phyloP scores from a whole-genome alignment of 2,113 vertebrate species.

The Sander vitreus region DNA sequence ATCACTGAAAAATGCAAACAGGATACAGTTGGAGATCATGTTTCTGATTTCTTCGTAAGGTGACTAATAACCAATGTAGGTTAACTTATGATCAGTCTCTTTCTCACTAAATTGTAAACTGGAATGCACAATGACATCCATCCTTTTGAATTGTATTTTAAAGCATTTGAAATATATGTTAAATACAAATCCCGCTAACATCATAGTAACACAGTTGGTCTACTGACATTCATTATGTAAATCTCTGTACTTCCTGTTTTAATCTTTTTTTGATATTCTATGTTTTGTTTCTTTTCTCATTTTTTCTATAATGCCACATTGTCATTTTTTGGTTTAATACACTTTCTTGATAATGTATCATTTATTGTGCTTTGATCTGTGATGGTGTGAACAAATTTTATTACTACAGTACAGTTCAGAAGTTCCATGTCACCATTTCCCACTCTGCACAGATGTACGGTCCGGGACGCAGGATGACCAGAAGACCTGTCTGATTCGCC shows the following conservation, averaged over 20 bases:
- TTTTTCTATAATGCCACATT: background rate
- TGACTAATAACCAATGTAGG: background rate
- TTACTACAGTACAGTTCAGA: background rate
- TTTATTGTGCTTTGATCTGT: background rate
- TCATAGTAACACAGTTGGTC: too few species aligned
- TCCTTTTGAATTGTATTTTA: background rate
- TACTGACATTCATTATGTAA: too few species aligned
- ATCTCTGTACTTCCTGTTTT: background rate
- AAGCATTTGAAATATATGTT: background rate
- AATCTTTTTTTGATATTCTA: too few species aligned
- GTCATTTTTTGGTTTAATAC: background rate
- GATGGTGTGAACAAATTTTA: background rate
- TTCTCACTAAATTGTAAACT: background rate
- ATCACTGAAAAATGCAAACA: background rate
- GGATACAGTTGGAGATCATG: background rate
- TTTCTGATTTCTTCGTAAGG: background rate
- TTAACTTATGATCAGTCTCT: background rate
- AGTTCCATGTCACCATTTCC: slow-evolving; percentile 91
- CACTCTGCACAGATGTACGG: slow-evolving; percentile 99
- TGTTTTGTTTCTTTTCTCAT: background rate
- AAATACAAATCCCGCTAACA: background rate
- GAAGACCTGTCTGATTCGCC: slow-evolving; percentile 89
- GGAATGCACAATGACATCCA: background rate
- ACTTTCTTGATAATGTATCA: background rate
- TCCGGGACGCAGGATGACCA: slow-evolving; percentile 95